These are phyloP conservation scores for Eulemur albifrons DNA, from an alignment of 2,797 vertebrate genomes.

Conservation along the genomic window DNA sequence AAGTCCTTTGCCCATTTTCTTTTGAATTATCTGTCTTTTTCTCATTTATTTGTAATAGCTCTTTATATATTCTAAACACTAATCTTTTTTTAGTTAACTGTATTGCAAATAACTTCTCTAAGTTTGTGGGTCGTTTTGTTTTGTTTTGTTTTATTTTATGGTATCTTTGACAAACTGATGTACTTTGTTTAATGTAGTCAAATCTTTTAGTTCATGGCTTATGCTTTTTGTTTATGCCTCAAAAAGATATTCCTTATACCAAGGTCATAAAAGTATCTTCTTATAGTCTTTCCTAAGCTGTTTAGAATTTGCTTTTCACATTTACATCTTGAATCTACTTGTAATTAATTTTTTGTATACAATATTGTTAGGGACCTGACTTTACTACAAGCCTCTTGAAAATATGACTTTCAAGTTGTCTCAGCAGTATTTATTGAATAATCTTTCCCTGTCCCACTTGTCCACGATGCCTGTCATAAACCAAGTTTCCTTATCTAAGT, in stretches of 20 bases:
- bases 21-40: not conserved
- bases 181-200: not conserved
- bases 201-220: not conserved
- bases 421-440: not conserved
- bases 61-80: not conserved
- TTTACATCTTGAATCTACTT: not conserved
- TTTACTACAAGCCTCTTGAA: not conserved
- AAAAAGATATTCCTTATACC: not conserved
- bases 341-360: not conserved
- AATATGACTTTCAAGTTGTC: not conserved
- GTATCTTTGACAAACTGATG: not conserved
- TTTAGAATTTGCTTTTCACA: not conserved
- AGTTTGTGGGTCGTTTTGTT: not conserved
- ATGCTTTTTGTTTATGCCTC: not conserved
- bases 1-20: not conserved
- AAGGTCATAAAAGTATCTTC: not conserved
- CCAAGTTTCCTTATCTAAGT: accelerated
- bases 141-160: not conserved
- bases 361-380: not conserved
- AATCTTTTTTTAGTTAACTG: not conserved
- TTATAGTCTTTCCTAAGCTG: not conserved
- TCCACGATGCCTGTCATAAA: not conserved
- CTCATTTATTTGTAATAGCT: not conserved
- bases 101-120: not conserved
- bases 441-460: not conserved